These are phyloP conservation scores for Phasianus colchicus DNA, from an alignment of 2,113 vertebrate species.

Conservation along the genomic window DNA sequence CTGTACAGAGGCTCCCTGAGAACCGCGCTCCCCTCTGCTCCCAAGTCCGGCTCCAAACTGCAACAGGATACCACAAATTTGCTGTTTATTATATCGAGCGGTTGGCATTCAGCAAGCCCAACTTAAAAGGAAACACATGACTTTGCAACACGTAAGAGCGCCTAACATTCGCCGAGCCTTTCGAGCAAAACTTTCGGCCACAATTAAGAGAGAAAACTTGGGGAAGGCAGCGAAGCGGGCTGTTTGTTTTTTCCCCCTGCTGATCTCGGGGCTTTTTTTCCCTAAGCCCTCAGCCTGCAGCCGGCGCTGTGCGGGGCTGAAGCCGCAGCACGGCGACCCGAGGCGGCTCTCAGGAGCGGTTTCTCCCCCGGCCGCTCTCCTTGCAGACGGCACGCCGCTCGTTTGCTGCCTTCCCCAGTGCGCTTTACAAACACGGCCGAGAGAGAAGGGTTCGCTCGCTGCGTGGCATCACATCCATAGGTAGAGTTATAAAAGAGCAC, in stretches of 20 bases:
- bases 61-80: conserved; percentile 64
- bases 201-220: conserved; percentile 46
- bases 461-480: neutral
- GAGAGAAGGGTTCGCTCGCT: neutral
- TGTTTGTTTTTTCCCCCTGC: neutral
- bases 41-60: conserved; percentile 15
- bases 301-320: neutral
- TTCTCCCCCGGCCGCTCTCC: conserved; percentile 43
- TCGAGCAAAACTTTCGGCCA: conserved; percentile 68
- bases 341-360: conserved; percentile 57
- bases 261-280: neutral
- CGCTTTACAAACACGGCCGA: neutral
- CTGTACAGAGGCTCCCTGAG: neutral
- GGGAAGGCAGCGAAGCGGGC: neutral
- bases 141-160: conserved; percentile 41
- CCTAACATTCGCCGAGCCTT: conserved; percentile 36
- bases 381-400: conserved; percentile 5
- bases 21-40: neutral
- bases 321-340: conserved; percentile 12
- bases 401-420: conserved; percentile 1
- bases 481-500: neutral
- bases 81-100: conserved; percentile 62
- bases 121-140: conserved; percentile 74
- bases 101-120: conserved; percentile 51
- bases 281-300: conserved; percentile 17